Base-by-base conservation (phyloP, 2,113 vertebrate genomes). In the Tinamus guttatus region DNA sequence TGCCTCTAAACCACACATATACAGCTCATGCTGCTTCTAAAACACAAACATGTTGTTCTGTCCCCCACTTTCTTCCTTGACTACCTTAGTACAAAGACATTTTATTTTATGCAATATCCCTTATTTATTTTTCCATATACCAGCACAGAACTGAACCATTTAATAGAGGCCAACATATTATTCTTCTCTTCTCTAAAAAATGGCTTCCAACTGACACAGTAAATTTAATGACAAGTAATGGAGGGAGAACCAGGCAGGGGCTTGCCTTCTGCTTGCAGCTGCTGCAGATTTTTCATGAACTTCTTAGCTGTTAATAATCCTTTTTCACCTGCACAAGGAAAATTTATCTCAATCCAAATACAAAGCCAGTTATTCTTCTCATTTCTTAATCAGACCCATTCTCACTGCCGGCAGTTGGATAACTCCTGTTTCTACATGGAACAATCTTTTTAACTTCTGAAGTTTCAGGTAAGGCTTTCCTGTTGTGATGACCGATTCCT, bases 71-170 rank as follows among this genome's bases (percentile, higher is more conserved):
- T 70, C 70, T 95, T 81, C 65, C 8, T 1, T 79, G 38, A 71
- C 80, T 86, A 43, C 62, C 41, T 92, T 86, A 81, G 88, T 90
- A 86, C 8, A 89, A 95, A 90, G 92, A 60, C 56, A 20, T 52
- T 87, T 95, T 84, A 56, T 92, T 97, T 86, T 47, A 81, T 87
- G 62, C 69, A 81, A 76, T 89, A 90, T 71, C 78, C 84, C 51
- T 70, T 89, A 81, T 95, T 96, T 94, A 89, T 75, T 97, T 94
- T 96, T 86, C 92, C 92, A 80, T 36, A 17, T 4, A 13, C 51
- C 63, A 28, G 0, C 38, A 70, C 82, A 92, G 85, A 60, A 83
- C 45, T 8, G 21, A 93, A 85, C 25, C 86, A 83, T 62, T 95
- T 94, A 94, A 88, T 74, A 77, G 62, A 84, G 12, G 47, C 77